Base-by-base conservation (phyloP, 2,888 invertebrate genomes). In the Pseudoips prasinana region DNA sequence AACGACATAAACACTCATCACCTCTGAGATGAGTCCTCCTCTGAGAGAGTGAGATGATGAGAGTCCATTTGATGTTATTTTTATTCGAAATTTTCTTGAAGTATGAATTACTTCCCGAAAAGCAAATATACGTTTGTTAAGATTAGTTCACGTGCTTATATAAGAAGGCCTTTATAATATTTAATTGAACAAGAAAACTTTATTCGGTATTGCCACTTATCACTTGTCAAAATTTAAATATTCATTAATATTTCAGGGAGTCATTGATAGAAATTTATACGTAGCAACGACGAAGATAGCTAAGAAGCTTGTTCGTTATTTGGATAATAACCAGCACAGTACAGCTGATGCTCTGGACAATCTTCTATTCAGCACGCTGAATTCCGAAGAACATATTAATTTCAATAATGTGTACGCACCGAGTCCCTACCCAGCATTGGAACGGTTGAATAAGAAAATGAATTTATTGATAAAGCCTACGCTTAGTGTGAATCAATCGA, bases 391-490 rank as follows among this genome's bases (percentile, higher is more conserved):
- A 1, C 56, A 60, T 3, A 62, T 82, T 9, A 86, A 84, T 44
- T 84, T 79, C 30, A 81, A 86, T 37, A 86, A 85, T 35, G 68
- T 81, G 0, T 79, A 81, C 40, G 67, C 71, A 34, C 46, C 45
- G 0, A 73, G 65, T 25, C 75, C 81, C 1, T 73, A 80, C 25
- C 58, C 56, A 3, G 73, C 65, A 0, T 52, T 85, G 10, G 64
- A 65, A 5, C 46, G 50, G 7, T 48, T 87, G 18, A 49, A 58
- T 7, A 25, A 10, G 0, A 76, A 71, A 44, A 55, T 87, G 1
- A 87, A 87, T 42, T 45, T 35, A 29, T 79, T 69, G 22, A 77
- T 87, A 1, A 87, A 86, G 27, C 86, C 85, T 0, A 73, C 70
- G 7, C 43, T 87, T 4, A 53, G 61, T 22, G 84, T 87, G 1